Conservation (phyloP, 2,797 vertebrate genomes). For the Arrhamphus sclerolepis region DNA sequence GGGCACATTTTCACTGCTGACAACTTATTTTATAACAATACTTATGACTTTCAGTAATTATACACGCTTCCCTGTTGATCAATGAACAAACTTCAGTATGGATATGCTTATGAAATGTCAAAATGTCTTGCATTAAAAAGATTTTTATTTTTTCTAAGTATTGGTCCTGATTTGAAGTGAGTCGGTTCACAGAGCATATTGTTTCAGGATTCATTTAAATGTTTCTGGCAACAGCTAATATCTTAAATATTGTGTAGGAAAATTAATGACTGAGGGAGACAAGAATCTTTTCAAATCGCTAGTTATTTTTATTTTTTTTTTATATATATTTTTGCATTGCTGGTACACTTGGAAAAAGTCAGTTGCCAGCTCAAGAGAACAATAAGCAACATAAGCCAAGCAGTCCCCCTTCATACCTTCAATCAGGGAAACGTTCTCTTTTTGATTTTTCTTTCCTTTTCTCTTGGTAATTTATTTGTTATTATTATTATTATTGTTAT, state of each 20-base stretch:
- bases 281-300: conserved; percentile 64
- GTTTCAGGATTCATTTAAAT: neutral
- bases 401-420: conserved; percentile 76
- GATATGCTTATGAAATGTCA: neutral
- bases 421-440: conserved; percentile 70
- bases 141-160: neutral
- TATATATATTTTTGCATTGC: conserved; percentile 84
- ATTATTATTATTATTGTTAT: no score
- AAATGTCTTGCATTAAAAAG: neutral
- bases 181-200: neutral
- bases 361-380: conserved; percentile 85
- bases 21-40: neutral
- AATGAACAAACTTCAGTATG: no score
- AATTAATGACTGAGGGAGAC: neutral
- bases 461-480: no score
- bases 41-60: neutral
- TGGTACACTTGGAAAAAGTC: conserved; percentile 87
- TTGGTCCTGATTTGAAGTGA: neutral
- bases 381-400: conserved; percentile 86
- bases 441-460: no score
- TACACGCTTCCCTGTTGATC: no score
- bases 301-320: conserved; percentile 81
- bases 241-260: neutral
- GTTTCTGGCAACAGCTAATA: neutral
- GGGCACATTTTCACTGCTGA: no score